Percentiles rank a stretch among this genome's conserved stretches.
Conservation (phyloP, 2,113 vertebrate genomes). For the Dasypus novemcinctus region DNA sequence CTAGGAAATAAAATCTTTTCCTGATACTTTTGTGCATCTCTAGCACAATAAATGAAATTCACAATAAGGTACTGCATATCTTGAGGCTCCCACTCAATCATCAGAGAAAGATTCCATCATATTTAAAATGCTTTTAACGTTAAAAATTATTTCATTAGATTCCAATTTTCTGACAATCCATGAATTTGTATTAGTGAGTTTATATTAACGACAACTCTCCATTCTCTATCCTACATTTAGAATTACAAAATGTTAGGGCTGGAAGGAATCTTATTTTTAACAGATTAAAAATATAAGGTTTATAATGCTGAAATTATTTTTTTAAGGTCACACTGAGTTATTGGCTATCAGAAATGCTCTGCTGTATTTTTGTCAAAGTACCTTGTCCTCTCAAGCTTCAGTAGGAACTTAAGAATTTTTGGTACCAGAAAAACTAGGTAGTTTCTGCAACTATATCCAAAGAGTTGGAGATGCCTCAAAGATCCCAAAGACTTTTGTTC, state of each 20-base stretch:
- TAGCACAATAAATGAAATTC: neutral
- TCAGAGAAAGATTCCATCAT: neutral
- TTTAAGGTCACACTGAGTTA: neutral
- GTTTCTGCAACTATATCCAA: neutral
- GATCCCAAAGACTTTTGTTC: conserved; percentile 3
- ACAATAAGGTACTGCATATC: neutral
- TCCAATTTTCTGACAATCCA: neutral
- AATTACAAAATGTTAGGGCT: conserved; percentile 33
- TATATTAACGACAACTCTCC: neutral
- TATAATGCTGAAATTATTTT: conserved; percentile 15
- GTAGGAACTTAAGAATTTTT: neutral
- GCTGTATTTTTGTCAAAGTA: neutral
- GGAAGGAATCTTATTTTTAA: conserved; percentile 15
- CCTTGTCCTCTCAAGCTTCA: neutral
- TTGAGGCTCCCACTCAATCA: neutral
- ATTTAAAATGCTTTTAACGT: conserved; percentile 7
- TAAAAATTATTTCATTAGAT: conserved; percentile 4
- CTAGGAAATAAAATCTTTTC: conserved; percentile 13
- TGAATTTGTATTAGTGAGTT: neutral
- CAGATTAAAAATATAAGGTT: neutral
- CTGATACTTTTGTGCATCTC: neutral
- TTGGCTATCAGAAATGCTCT: neutral
- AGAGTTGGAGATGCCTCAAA: neutral
- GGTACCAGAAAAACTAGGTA: neutral
- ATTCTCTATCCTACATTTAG: neutral